Percentiles rank a stretch among this genome's conserved stretches.
Evolutionary conservation across 2,113 vertebrate genomes (phyloP).

Genomic region (Eulacestoma nigropectus): DNA sequence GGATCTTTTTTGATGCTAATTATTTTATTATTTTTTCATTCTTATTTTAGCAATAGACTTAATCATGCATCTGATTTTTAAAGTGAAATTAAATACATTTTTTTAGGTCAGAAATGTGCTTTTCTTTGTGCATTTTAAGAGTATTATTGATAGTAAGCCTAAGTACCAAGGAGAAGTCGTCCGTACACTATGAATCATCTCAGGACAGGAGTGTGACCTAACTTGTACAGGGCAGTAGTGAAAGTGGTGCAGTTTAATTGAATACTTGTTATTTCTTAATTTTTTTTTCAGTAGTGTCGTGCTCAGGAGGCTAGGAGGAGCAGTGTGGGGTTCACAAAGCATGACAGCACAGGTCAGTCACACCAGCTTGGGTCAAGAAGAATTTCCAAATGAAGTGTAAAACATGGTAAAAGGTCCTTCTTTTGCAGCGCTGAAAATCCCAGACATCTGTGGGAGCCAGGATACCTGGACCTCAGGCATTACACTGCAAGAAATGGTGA

Average conservation of each 20-base stretch:
- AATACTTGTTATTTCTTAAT: background rate
- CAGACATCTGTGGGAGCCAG: background rate
- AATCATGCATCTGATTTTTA: background rate
- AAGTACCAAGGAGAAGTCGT: background rate
- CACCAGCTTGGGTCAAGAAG: background rate
- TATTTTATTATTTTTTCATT: background rate
- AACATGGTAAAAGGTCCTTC: background rate
- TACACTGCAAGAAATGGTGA: background rate
- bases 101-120: background rate
- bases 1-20: background rate
- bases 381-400: background rate
- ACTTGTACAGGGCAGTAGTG: background rate
- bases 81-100: background rate
- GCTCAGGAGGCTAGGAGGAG: background rate
- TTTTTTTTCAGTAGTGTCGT: background rate
- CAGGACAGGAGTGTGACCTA: background rate
- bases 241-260: background rate
- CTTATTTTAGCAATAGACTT: background rate
- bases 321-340: background rate
- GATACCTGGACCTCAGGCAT: background rate
- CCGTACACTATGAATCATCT: background rate
- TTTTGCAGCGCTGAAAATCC: background rate
- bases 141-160: background rate
- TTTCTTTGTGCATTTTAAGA: background rate
- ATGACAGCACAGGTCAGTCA: background rate